A percentile compares a stretch with the other conserved stretches of the same genome.
These are phyloP conservation scores for Seriola aureovittata DNA, from an alignment of 2,113 vertebrate species.

Conservation along the genomic window DNA sequence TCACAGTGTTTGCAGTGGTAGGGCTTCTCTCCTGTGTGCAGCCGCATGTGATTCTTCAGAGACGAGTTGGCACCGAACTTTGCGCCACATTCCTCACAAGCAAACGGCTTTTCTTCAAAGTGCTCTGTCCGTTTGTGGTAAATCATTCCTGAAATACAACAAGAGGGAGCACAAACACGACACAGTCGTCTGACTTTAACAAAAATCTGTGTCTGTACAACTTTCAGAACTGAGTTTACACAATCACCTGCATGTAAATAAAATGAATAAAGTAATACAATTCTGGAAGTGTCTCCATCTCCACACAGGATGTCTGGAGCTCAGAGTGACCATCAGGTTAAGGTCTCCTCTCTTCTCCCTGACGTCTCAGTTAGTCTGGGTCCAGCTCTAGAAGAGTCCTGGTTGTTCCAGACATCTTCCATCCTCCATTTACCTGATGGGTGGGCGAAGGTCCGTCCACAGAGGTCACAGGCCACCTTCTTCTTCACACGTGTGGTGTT, in stretches of 20 bases:
- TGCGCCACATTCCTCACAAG: conserved; percentile 88
- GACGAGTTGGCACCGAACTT: conserved; percentile 92
- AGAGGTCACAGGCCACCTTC: conserved; percentile 88
- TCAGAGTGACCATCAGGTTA: too few species aligned
- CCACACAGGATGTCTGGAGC: too few species aligned
- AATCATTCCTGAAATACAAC: conserved; percentile 85
- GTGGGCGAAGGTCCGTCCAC: conserved; percentile 89
- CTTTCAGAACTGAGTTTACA: too few species aligned
- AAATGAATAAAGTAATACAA: too few species aligned
- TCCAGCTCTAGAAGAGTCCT: too few species aligned
- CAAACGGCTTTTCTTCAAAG: conserved; percentile 91
- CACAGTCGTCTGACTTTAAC: too few species aligned
- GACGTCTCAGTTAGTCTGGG: too few species aligned
- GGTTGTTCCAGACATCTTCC: too few species aligned
- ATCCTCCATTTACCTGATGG: conserved; percentile 82
- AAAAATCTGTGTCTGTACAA: too few species aligned
- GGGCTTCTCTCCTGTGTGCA: conserved; percentile 91
- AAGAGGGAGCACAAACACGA: neutral
- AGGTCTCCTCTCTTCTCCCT: too few species aligned
- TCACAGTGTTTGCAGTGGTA: conserved; percentile 91
- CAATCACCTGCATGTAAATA: neutral
- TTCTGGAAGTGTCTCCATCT: too few species aligned
- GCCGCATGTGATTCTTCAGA: conserved; percentile 91
- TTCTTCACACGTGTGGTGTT: conserved; percentile 79
- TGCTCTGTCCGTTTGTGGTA: conserved; percentile 93